phyloP scores from a whole-genome alignment of 2,113 vertebrate species.

The Desmodus rotundus region DNA sequence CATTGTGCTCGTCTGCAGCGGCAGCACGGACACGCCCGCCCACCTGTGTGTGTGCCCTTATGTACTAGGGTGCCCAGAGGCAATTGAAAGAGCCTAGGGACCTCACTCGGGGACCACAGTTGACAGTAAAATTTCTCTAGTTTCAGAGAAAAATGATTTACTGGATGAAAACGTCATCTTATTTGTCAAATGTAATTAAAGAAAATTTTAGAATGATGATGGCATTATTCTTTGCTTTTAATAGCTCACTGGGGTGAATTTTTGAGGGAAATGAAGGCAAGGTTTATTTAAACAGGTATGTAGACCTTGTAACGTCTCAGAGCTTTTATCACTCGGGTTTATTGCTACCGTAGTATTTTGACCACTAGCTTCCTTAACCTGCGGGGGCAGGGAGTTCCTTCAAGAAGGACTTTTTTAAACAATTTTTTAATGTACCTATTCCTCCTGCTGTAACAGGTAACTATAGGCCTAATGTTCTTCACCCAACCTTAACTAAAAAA shows the following conservation, averaged over 20 bases:
- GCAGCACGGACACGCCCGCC: too few species aligned
- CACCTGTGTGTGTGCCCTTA: neutral
- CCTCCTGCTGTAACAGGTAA: neutral
- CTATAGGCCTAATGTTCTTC: neutral
- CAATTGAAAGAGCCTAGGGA: neutral
- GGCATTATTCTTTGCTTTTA: neutral
- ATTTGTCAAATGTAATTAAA: neutral
- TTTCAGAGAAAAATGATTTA: neutral
- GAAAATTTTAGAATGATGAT: neutral
- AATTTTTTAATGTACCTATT: neutral
- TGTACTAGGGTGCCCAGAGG: neutral
- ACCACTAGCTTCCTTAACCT: neutral
- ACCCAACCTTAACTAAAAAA: neutral
- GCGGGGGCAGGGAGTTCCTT: neutral
- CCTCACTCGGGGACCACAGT: neutral
- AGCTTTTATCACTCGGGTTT: neutral
- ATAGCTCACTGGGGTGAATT: neutral
- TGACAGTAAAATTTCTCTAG: neutral
- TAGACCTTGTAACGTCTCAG: conserved; percentile 21
- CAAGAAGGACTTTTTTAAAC: neutral
- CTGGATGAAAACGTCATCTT: neutral
- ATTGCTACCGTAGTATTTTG: neutral
- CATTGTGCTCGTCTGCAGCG: neutral
- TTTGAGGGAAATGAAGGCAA: neutral
- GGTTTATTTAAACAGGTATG: neutral